Evolutionary conservation across 2,888 invertebrate species (phyloP).

Genomic region (Tenthredo amoena): DNA sequence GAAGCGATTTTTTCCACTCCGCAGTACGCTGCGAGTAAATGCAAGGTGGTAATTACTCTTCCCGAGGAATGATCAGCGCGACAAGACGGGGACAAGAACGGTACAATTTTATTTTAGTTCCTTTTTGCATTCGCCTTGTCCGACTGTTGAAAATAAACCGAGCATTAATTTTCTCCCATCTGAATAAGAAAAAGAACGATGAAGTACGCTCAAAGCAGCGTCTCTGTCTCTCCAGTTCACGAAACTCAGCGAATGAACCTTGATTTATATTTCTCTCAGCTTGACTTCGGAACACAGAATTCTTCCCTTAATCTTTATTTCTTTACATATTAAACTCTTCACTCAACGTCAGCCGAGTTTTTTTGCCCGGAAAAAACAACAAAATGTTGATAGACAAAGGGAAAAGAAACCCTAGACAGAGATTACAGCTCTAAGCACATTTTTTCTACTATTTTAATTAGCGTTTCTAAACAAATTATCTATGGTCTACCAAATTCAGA

Average conservation of each 20-base stretch:
- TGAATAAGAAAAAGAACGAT: not conserved
- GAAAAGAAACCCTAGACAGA: not conserved
- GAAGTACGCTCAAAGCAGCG: not conserved
- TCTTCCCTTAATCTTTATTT: not conserved
- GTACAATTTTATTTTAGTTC: not conserved
- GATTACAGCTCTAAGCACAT: not conserved
- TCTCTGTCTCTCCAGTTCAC: not conserved
- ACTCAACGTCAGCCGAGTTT: too few species aligned
- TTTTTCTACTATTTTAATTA: not conserved
- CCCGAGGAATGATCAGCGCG: conserved; percentile 12
- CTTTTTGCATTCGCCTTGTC: not conserved
- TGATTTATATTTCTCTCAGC: not conserved
- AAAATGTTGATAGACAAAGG: not conserved
- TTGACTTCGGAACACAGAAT: not conserved
- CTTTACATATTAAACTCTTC: not conserved
- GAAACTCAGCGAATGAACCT: not conserved
- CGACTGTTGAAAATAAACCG: not conserved
- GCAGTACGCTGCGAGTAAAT: not conserved
- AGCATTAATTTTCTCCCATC: conserved; percentile 19
- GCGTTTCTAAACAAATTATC: not conserved
- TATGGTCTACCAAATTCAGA: not conserved
- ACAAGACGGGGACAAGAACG: conserved; percentile 1
- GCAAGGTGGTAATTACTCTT: conserved; percentile 33
- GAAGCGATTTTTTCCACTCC: not conserved
- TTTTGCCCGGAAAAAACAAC: too few species aligned